Evolutionary conservation across 37 sponge, comb jelly and placozoan genomes (phyloP).

Genomic region (Hexactinellida sp.): DNA sequence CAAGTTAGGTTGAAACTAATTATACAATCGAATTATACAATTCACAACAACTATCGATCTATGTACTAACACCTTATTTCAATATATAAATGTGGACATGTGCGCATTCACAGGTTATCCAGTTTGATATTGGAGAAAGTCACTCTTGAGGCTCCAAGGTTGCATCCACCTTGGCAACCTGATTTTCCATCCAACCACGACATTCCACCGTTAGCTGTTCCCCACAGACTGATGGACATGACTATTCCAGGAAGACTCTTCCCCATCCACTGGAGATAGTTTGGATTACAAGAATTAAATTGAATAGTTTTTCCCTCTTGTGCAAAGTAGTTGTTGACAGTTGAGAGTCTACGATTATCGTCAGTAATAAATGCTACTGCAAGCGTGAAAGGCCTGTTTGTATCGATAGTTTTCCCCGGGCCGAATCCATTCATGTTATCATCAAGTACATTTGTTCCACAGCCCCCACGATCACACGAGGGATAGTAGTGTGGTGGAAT

Average conservation of each 20-base stretch:
- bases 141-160: not conserved
- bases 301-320: conserved; percentile 17
- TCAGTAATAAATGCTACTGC: conserved; percentile 18
- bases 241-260: conserved; percentile 28
- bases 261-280: conserved; percentile 32
- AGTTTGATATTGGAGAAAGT: conserved; percentile 15
- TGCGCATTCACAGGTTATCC: conserved; percentile 12
- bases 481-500: conserved; percentile 19
- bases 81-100: too few relatives aligned
- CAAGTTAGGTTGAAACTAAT: too few relatives aligned
- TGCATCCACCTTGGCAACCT: conserved; percentile 20
- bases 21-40: too few relatives aligned
- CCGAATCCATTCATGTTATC: conserved; percentile 1
- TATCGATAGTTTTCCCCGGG: conserved; percentile 25
- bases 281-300: conserved; percentile 19
- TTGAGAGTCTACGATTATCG: not conserved
- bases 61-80: too few relatives aligned
- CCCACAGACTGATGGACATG: conserved; percentile 31
- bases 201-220: conserved; percentile 23
- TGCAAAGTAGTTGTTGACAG: conserved; percentile 15
- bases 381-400: conserved; percentile 25
- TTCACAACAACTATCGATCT: too few relatives aligned
- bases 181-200: conserved; percentile 29
- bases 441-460: conserved; percentile 27
- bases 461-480: conserved; percentile 20